Evolutionary conservation across 2,113 vertebrate species (phyloP), one percentile per base, ranked within the genome.

Genomic region (Zosterops hypoxanthus): DNA sequence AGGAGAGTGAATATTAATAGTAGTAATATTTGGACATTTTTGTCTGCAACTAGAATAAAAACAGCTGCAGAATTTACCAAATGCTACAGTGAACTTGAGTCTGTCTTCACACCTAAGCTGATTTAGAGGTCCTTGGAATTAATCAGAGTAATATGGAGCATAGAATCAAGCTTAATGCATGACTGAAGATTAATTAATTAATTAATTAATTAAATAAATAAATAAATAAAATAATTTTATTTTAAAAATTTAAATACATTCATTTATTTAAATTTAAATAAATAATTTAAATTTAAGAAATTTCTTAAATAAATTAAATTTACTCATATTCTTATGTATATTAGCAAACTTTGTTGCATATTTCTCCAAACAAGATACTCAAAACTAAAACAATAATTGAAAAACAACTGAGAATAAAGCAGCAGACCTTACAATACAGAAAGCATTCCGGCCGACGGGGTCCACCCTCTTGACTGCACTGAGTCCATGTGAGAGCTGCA

Each of bases 361-460:
- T 69, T 60, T 82, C 61, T 59, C 59, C 49, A 65, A 80, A 49
- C 3, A 73, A 77, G 52, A 19, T 2, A 50, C 23, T 29, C 19
- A 44, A 80, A 66, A 13, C 8, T 80, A 44, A 55, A 24, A 14
- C 4, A 82, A 11, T 6, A 49, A 46, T 7, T 28, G 64, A 70
- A 61, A 68, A 90, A 34, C 8, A 31, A 26, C 26, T 49, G 25
- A 12, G 56, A 59, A 36, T 17, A 18, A 82, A 49, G 53, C 7
- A 50, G 22, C 90, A 55, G 92, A 99, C 99, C 99, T 99, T 83
- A 98, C 86, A 77, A 99, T 94, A 42, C 94, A 77, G 39, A 99
- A 99, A 6, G 98, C 97, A 55, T 98, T 99, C 84, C 98, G 98
- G 31, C 95, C 94, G 14, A 97, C n/a, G 0, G 98, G 97, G 24